These are phyloP conservation scores for Folsomia candida DNA, from an alignment of 2,888 invertebrate species.

Conservation along the genomic window DNA sequence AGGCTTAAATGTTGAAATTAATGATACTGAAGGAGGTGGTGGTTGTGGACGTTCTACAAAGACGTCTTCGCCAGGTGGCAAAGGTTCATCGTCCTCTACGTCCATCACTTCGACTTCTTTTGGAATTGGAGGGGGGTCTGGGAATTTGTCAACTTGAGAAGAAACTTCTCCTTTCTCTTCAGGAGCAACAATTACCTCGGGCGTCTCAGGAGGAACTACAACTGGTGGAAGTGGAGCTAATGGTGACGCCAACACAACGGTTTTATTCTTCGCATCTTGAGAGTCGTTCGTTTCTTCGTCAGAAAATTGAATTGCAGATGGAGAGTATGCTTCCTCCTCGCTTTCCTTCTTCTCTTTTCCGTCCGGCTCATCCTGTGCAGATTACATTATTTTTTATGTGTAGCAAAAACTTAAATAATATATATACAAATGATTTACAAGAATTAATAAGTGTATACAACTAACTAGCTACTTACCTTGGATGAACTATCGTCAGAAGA, in stretches of 20 bases:
- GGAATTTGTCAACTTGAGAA: neutral
- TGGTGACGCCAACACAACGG: neutral
- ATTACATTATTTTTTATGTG: neutral
- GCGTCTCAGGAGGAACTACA: neutral
- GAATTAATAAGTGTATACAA: neutral
- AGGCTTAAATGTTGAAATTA: neutral
- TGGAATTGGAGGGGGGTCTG: neutral
- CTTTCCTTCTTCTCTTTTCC: neutral
- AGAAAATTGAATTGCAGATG: constrained; percentile 41
- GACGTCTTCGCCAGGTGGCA: constrained; percentile 19
- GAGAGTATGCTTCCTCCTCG: constrained; percentile 42
- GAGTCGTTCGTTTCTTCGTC: constrained; percentile 31
- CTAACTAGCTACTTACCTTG: neutral
- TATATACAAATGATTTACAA: neutral
- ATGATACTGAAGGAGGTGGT: neutral
- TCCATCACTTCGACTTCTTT: neutral
- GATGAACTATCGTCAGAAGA: constrained; percentile 9
- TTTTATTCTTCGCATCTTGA: neutral
- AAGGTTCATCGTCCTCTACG: constrained; percentile 8
- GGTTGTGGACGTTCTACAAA: neutral
- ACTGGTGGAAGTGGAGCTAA: neutral
- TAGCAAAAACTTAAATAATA: constrained; percentile 1
- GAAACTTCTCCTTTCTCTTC: neutral
- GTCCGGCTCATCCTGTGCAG: neutral
- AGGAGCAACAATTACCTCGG: neutral